Evolutionary conservation across 2,888 invertebrate genomes (phyloP).

Genomic region (Hecatera dysodea): DNA sequence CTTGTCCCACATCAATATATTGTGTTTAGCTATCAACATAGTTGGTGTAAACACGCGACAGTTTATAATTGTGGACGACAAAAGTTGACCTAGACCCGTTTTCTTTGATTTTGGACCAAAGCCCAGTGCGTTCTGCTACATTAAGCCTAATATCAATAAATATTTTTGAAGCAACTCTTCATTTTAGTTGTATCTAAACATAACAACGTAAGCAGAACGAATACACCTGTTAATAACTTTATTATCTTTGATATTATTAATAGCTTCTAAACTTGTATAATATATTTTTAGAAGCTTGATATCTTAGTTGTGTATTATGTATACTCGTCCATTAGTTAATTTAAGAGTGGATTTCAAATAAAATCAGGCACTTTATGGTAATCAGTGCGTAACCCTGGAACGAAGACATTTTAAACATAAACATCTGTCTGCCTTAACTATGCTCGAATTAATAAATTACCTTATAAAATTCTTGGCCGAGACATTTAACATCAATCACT

Average conservation of each 20-base stretch:
- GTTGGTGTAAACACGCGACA: constrained; percentile 39
- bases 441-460: constrained; percentile 52
- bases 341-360: constrained; percentile 2
- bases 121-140: constrained; percentile 79
- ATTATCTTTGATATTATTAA: constrained; percentile 35
- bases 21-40: constrained; percentile 26
- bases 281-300: constrained; percentile 34
- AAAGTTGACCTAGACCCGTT: constrained; percentile 83
- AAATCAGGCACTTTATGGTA: constrained; percentile 21
- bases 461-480: constrained; percentile 55
- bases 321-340: neutral
- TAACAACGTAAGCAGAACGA: constrained; percentile 27
- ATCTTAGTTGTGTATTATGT: constrained; percentile 1
- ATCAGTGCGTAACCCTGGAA: constrained; percentile 34
- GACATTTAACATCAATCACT: constrained; percentile 52
- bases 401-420: constrained; percentile 34
- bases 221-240: constrained; percentile 38
- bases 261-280: constrained; percentile 8
- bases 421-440: constrained; percentile 26
- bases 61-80: constrained; percentile 60
- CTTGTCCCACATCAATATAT: constrained; percentile 39
- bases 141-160: constrained; percentile 73
- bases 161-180: constrained; percentile 67
- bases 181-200: constrained; percentile 57
- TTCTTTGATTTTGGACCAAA: constrained; percentile 81